Conservation (phyloP, 2,888 invertebrate genomes). For the Rambutsinella grinnellia region DNA sequence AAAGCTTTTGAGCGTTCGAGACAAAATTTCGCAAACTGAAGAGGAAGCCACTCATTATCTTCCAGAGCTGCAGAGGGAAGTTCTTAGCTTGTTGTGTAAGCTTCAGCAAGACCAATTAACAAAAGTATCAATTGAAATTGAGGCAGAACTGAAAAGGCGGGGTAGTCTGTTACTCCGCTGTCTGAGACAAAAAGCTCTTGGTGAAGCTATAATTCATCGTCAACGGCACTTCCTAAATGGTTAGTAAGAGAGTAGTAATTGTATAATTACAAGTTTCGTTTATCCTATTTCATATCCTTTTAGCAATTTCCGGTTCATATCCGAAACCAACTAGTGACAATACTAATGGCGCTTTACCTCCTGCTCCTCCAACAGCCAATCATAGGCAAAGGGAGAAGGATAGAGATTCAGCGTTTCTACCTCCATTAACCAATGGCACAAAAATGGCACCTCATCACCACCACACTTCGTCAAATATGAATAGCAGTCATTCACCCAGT, state of each 20-base stretch:
- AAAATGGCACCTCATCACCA: slow-evolving; percentile 23
- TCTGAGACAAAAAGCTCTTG: slow-evolving; percentile 86
- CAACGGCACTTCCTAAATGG: slow-evolving; percentile 89
- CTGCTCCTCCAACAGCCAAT: slow-evolving; percentile 11
- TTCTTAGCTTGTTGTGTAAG: slow-evolving; percentile 87
- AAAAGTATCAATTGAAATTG: slow-evolving; percentile 83
- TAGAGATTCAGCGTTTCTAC: slow-evolving; percentile 47
- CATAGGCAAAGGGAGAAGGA: slow-evolving; percentile 1
- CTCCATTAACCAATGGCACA: slow-evolving; percentile 49
- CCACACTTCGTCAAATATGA: slow-evolving; percentile 22
- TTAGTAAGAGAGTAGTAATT: slow-evolving; percentile 1
- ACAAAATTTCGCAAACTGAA: slow-evolving; percentile 84
- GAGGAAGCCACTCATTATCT: slow-evolving; percentile 70
- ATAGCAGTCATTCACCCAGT: slow-evolving; percentile 30
- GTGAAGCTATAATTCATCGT: slow-evolving; percentile 91
- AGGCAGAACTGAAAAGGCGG: slow-evolving; percentile 86
- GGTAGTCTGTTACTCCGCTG: slow-evolving; percentile 87
- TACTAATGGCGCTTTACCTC: slow-evolving; percentile 17
- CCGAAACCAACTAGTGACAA: neutral
- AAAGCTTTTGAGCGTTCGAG: slow-evolving; percentile 84
- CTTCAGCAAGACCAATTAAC: slow-evolving; percentile 96
- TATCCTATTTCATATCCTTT: slow-evolving; percentile 6
- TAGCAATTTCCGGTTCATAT: slow-evolving; percentile 54
- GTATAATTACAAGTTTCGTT: neutral
- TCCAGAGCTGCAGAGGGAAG: slow-evolving; percentile 89